phyloP scores from a whole-genome alignment of 1,140 invertebrate genomes.

The Drosophila suzukii region DNA sequence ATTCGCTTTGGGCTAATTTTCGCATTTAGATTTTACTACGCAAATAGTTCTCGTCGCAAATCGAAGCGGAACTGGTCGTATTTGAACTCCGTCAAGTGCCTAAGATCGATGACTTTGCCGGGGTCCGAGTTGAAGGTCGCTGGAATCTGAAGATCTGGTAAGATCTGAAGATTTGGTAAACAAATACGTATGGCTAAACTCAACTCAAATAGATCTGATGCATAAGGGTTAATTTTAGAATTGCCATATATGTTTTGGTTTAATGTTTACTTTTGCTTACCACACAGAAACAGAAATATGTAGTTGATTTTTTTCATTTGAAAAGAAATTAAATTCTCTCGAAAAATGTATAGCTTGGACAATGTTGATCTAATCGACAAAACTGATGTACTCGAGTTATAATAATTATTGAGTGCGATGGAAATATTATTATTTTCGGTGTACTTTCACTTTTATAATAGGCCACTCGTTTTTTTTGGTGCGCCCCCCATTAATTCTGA shows the following conservation, averaged over 20 bases:
- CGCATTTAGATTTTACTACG: constrained; percentile 34
- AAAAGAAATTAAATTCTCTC: no score
- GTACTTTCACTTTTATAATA: background rate
- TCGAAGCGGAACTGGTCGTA: constrained; percentile 27
- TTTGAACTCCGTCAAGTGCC: constrained; percentile 13
- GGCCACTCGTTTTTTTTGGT: background rate
- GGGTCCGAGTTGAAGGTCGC: constrained; percentile 21
- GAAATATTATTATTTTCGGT: background rate
- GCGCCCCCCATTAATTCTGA: background rate
- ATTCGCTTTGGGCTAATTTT: constrained; percentile 20
- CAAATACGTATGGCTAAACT: constrained; percentile 1
- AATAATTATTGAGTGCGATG: no score
- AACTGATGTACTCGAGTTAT: no score
- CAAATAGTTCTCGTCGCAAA: constrained; percentile 19
- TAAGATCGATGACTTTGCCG: constrained; percentile 16
- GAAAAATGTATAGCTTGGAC: no score
- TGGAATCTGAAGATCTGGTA: background rate
- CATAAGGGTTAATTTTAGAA: background rate
- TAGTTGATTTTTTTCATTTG: background rate
- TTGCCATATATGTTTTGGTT: background rate
- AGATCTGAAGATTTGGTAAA: constrained; percentile 9
- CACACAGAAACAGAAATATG: background rate
- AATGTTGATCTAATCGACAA: no score
- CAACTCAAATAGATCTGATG: background rate
- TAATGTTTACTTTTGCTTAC: background rate